A percentile compares a stretch with the other conserved stretches of the same genome.
Conservation (phyloP, 1,140 invertebrate species). For the Condylostylus longicornis region DNA sequence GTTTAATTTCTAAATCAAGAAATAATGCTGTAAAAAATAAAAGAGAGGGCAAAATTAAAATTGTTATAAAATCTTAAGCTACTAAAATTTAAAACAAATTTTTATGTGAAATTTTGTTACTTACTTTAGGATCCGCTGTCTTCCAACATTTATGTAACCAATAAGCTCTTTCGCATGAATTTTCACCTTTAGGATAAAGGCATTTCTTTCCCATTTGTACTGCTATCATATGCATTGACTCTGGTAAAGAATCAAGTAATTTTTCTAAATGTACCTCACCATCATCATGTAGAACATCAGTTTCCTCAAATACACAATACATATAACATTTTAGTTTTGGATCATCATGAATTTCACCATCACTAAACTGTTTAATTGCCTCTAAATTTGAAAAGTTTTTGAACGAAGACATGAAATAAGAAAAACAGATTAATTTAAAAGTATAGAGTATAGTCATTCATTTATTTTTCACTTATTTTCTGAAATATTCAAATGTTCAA, state of each 20-base stretch:
- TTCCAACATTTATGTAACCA: slow-evolving; percentile 25
- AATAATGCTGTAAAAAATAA: background rate
- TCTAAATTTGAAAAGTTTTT: too few species aligned
- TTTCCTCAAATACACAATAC: slow-evolving; percentile 21
- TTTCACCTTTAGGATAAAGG: slow-evolving; percentile 19
- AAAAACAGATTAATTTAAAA: too few species aligned
- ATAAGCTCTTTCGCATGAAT: slow-evolving; percentile 19
- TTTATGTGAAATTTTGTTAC: background rate
- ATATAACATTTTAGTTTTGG: slow-evolving; percentile 21
- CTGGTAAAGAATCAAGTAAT: slow-evolving; percentile 13
- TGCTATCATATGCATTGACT: slow-evolving; percentile 20
- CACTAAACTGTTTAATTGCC: slow-evolving; percentile 24
- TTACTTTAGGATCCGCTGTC: slow-evolving; percentile 17
- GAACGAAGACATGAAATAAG: background rate
- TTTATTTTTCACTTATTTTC: too few species aligned
- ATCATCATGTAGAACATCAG: slow-evolving; percentile 17
- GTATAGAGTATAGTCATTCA: too few species aligned
- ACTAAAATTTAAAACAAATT: background rate
- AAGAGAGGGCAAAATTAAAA: background rate
- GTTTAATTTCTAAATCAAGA: background rate
- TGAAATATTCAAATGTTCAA: too few species aligned
- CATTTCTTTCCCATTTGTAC: slow-evolving; percentile 20
- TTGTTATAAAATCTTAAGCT: background rate
- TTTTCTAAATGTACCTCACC: slow-evolving; percentile 20
- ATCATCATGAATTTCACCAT: slow-evolving; percentile 20